phyloP scores from a whole-genome alignment of 2,797 vertebrate genomes.

The Forpus xanthops region DNA sequence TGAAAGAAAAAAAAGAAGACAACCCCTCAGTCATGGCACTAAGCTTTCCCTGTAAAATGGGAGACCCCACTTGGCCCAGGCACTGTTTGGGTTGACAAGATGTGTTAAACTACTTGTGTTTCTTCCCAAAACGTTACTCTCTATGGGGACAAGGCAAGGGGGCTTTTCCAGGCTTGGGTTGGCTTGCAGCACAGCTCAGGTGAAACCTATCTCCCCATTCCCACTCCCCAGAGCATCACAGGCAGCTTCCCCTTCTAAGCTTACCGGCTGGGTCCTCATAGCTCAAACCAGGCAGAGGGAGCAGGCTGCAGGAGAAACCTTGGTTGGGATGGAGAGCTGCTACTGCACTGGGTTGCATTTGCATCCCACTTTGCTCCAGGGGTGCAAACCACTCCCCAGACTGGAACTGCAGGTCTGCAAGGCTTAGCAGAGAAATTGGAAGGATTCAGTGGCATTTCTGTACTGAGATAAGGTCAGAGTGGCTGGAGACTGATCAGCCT shows the following conservation, averaged over 20 bases:
- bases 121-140: background rate
- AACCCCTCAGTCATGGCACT: background rate
- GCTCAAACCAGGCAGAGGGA: accelerated
- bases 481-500: background rate
- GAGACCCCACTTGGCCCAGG: background rate
- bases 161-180: background rate
- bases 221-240: accelerated
- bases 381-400: background rate
- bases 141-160: background rate
- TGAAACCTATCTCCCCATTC: background rate
- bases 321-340: background rate
- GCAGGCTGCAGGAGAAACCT: background rate
- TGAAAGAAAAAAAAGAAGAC: background rate
- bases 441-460: background rate
- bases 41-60: background rate
- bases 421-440: background rate
- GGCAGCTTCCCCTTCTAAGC: background rate
- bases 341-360: background rate
- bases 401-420: background rate
- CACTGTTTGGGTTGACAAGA: background rate
- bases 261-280: background rate
- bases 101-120: background rate
- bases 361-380: background rate
- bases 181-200: background rate
- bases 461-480: background rate